phyloP scores from a whole-genome alignment of 2,113 vertebrate genomes.

The Aphyosemion australe region DNA sequence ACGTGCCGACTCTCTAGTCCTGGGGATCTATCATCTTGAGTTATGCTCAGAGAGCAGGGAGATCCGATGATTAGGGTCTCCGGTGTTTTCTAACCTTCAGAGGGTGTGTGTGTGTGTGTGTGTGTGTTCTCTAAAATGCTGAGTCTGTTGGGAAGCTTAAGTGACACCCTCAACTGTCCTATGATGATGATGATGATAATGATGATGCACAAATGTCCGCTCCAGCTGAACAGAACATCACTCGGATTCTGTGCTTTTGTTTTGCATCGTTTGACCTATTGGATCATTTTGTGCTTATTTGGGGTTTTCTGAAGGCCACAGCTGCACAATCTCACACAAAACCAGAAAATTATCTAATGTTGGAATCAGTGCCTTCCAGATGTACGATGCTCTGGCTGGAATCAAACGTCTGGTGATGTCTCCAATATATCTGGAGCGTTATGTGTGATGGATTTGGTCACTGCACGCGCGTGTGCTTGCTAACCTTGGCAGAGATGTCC shows the following conservation, averaged over 20 bases:
- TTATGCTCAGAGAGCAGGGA: not conserved
- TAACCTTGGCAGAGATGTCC: too few species aligned
- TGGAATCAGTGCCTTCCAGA: too few species aligned
- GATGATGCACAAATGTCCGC: slow-evolving; percentile 26
- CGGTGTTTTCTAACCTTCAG: slow-evolving; percentile 41
- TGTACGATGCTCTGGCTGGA: too few species aligned
- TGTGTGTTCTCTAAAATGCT: slow-evolving; percentile 27
- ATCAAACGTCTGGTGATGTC: too few species aligned
- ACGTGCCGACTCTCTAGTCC: slow-evolving; percentile 34
- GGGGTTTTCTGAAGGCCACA: slow-evolving; percentile 1
- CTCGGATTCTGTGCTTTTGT: not conserved
- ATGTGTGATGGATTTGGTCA: too few species aligned
- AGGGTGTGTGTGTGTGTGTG: too few species aligned
- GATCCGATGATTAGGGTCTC: slow-evolving; percentile 27
- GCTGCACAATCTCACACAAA: not conserved
- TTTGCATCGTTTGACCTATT: not conserved
- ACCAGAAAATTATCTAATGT: too few species aligned
- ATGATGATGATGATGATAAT: not conserved
- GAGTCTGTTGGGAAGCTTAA: slow-evolving; percentile 67
- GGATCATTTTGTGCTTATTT: not conserved
- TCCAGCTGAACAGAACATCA: slow-evolving; percentile 14
- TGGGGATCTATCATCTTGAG: too few species aligned
- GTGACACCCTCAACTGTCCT: slow-evolving; percentile 49
- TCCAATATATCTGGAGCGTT: too few species aligned
- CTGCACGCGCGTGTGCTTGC: too few species aligned